Evolutionary conservation across 2,888 invertebrate species (phyloP).

Genomic region (Mystacides longicornis): DNA sequence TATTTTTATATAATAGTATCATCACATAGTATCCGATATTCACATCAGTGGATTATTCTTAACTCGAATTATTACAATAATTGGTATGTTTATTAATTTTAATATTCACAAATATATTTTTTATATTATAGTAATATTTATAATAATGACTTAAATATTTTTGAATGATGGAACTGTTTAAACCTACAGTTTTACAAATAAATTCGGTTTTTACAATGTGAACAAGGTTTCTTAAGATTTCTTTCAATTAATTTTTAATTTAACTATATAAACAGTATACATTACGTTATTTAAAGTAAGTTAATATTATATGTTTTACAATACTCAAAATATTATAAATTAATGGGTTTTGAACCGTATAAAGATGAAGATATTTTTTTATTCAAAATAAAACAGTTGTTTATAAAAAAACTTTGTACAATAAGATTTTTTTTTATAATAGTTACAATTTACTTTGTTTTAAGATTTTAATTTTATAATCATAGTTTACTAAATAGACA

Average conservation of each 20-base stretch:
- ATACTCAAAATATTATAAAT: no score
- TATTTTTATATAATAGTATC: not conserved
- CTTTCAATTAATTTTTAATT: not conserved
- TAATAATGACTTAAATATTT: slow-evolving; percentile 11
- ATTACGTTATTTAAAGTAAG: not conserved
- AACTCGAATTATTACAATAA: not conserved
- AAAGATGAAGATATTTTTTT: no score
- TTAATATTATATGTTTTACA: not conserved
- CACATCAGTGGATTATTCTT: slow-evolving; percentile 3
- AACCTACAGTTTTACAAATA: slow-evolving; percentile 16
- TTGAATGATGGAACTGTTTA: no score
- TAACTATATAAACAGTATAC: not conserved
- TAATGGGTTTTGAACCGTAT: no score
- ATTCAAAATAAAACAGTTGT: no score
- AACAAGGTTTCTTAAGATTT: not conserved
- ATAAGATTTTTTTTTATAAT: no score
- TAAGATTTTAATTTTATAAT: no score
- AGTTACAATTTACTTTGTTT: no score
- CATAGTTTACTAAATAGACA: no score
- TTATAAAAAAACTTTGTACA: no score
- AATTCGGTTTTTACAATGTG: slow-evolving; percentile 24
- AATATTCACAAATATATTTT: not conserved
- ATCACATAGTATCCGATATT: slow-evolving; percentile 1
- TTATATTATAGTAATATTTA: not conserved
- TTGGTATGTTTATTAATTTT: not conserved